Evolutionary conservation across 2,888 invertebrate genomes (phyloP).

Genomic region (Clusia tigrina): DNA sequence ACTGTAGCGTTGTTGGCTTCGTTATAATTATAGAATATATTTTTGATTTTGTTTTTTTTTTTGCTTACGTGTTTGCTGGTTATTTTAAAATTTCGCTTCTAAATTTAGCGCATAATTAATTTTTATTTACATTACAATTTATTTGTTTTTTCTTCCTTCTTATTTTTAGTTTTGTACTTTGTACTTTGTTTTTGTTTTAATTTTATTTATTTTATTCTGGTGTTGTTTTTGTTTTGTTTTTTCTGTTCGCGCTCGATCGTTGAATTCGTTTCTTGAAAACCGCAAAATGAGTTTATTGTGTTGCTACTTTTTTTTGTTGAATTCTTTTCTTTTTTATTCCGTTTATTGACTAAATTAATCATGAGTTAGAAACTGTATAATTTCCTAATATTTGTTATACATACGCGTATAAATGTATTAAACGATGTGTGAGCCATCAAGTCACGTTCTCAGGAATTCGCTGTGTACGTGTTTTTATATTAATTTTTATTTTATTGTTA

Average conservation of each 20-base stretch:
- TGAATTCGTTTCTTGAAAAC: no score
- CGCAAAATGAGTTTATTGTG: no score
- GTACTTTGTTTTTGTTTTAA: not conserved
- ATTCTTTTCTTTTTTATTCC: not conserved
- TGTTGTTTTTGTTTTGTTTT: not conserved
- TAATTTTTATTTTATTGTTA: no score
- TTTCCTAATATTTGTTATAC: no score
- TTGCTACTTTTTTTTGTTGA: no score
- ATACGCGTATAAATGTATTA: no score
- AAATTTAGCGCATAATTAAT: conserved; percentile 14
- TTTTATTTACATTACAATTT: not conserved
- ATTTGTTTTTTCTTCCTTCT: not conserved
- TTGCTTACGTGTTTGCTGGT: not conserved
- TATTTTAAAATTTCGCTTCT: conserved; percentile 11
- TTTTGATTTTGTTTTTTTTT: not conserved
- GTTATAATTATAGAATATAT: not conserved
- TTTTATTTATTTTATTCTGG: not conserved
- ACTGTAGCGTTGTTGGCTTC: not conserved
- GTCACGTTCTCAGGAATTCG: no score
- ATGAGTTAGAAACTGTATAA: not conserved
- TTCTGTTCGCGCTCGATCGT: not conserved
- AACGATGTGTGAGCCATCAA: no score
- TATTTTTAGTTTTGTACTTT: not conserved
- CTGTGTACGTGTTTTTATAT: no score
- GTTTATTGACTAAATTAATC: not conserved